Percentiles rank a stretch among this genome's conserved stretches.
These are phyloP conservation scores for Apocrypta bakeri DNA, from an alignment of 1,140 invertebrate species.

Conservation along the genomic window DNA sequence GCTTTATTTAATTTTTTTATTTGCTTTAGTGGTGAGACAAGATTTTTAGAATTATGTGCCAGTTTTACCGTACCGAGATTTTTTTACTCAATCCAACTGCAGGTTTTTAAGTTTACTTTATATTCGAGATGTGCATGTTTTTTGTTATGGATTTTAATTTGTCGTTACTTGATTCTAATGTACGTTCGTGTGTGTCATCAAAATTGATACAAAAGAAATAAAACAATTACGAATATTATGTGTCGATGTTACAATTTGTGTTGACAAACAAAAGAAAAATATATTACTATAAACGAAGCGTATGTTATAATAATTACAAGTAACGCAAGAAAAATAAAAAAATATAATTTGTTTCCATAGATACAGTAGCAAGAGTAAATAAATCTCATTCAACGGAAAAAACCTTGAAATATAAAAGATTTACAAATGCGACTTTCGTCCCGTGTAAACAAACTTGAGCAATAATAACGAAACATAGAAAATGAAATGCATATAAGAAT, in stretches of 20 bases:
- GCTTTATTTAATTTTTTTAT: too few relatives aligned
- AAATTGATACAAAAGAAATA: background rate
- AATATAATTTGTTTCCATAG: background rate
- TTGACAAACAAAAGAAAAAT: too few relatives aligned
- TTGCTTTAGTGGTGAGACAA: background rate
- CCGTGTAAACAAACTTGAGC: background rate
- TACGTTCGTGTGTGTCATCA: too few relatives aligned
- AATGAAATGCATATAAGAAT: background rate
- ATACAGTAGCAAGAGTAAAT: background rate
- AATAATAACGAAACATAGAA: background rate
- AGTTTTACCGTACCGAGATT: background rate
- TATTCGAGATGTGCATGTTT: background rate
- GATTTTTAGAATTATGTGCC: background rate
- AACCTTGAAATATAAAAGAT: background rate
- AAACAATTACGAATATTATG: background rate
- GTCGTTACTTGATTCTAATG: too few relatives aligned
- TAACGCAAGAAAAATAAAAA: background rate
- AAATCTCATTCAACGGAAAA: background rate
- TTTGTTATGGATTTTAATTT: background rate
- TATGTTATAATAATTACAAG: background rate
- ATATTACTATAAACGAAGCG: too few relatives aligned
- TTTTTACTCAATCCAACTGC: background rate
- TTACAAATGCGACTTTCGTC: background rate
- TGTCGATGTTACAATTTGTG: too few relatives aligned
- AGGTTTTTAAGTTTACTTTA: too few relatives aligned